Conservation (phyloP, 2,797 vertebrate species). For the Sebastiscus tertius region DNA sequence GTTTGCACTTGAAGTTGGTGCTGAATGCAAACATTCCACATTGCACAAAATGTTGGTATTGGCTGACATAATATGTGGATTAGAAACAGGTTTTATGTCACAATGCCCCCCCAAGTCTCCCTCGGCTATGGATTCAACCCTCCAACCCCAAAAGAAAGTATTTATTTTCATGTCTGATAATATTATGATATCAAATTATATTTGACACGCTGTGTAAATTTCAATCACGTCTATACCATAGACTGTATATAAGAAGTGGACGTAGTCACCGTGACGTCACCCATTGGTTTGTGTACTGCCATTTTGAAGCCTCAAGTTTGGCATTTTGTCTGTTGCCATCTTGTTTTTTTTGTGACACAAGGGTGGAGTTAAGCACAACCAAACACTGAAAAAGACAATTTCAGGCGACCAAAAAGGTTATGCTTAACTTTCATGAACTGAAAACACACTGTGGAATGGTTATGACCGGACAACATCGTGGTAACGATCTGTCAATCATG, state of each 20-base stretch:
- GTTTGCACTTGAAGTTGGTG: constrained; percentile 9
- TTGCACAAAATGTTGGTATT: neutral
- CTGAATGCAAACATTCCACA: constrained; percentile 13
- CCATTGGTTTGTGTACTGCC: no score
- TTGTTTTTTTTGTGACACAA: no score
- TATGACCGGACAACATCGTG: no score
- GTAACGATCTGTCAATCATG: rapidly evolving
- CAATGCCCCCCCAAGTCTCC: neutral
- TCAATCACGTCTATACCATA: neutral
- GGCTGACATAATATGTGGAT: constrained; percentile 3
- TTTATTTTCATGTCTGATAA: constrained; percentile 29
- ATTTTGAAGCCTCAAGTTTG: no score
- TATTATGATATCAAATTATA: constrained; percentile 23
- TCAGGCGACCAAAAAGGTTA: no score
- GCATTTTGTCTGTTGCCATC: no score
- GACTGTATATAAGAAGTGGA: no score
- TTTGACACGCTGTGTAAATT: constrained; percentile 3
- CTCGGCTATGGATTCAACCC: neutral
- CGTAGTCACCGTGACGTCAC: no score
- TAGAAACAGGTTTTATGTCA: constrained; percentile 24
- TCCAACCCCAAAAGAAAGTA: neutral
- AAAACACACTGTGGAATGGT: no score
- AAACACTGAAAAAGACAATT: no score
- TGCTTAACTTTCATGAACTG: no score
- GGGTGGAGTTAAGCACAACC: no score